phyloP scores from a whole-genome alignment of 2,888 invertebrate species.

The Troides helena region DNA sequence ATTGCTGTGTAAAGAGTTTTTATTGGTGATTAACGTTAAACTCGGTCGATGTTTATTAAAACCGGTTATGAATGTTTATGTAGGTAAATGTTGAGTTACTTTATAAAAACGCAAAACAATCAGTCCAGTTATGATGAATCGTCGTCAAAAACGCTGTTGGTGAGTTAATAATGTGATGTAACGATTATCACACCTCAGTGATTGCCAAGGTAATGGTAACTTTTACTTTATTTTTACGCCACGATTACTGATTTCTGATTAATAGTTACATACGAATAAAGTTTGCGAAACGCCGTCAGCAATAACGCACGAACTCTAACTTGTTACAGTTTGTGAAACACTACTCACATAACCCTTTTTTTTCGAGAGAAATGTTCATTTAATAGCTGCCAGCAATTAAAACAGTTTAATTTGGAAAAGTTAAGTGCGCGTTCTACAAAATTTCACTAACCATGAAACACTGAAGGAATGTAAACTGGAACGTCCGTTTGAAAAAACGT shows the following conservation, averaged over 20 bases:
- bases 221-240: constrained; percentile 46
- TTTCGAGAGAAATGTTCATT: constrained; percentile 35
- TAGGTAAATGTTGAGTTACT: neutral
- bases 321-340: constrained; percentile 38
- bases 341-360: constrained; percentile 22
- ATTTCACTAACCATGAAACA: constrained; percentile 13
- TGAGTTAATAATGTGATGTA: constrained; percentile 10
- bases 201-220: constrained; percentile 39
- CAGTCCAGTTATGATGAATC: neutral
- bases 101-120: neutral
- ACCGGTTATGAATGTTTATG: neutral
- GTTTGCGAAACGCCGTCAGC: constrained; percentile 23
- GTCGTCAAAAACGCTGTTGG: neutral
- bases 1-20: too few relatives aligned
- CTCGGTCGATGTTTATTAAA: too few relatives aligned
- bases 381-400: constrained; percentile 42
- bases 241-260: constrained; percentile 33
- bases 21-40: too few relatives aligned
- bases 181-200: constrained; percentile 16
- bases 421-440: constrained; percentile 41
- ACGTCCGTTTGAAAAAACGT: constrained; percentile 18
- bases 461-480: constrained; percentile 9
- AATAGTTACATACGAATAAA: constrained; percentile 28
- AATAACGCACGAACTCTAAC: constrained; percentile 13
- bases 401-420: constrained; percentile 49